Evolutionary conservation across 1,140 invertebrate genomes (phyloP).

Genomic region (Eciton burchellii): DNA sequence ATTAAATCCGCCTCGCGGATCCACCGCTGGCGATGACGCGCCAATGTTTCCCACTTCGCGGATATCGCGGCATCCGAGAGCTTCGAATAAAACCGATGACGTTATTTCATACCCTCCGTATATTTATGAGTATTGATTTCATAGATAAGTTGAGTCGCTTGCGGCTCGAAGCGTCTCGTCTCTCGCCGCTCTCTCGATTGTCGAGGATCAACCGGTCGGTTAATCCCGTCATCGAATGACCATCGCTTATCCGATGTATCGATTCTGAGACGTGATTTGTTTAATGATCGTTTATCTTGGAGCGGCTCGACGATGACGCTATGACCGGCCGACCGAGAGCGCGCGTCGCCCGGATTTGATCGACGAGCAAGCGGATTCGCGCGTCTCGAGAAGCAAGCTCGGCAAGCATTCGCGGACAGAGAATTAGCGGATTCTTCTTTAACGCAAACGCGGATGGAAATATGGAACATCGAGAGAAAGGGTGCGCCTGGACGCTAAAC

Average conservation of each 20-base stretch:
- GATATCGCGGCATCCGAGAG: no score
- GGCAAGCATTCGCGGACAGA: no score
- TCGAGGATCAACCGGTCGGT: background rate
- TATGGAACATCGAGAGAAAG: background rate
- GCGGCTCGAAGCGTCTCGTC: background rate
- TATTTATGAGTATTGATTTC: no score
- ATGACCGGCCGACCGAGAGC: conserved; percentile 1
- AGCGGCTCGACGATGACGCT: conserved; percentile 19
- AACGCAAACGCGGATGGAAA: background rate
- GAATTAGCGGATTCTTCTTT: background rate
- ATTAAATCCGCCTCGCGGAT: conserved; percentile 48
- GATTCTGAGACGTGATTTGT: conserved; percentile 30
- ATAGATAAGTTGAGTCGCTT: background rate
- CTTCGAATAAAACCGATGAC: no score
- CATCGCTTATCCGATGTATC: conserved; percentile 37
- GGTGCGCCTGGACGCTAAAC: no score
- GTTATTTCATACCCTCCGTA: no score
- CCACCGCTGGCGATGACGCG: no score
- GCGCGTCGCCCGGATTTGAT: background rate
- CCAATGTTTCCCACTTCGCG: no score
- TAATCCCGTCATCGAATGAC: conserved; percentile 17
- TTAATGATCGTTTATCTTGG: conserved; percentile 35
- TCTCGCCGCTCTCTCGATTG: background rate
- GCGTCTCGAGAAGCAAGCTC: background rate
- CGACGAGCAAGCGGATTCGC: background rate